Evolutionary conservation across 2,888 invertebrate species (phyloP).

Genomic region (Tyria jacobaeae): DNA sequence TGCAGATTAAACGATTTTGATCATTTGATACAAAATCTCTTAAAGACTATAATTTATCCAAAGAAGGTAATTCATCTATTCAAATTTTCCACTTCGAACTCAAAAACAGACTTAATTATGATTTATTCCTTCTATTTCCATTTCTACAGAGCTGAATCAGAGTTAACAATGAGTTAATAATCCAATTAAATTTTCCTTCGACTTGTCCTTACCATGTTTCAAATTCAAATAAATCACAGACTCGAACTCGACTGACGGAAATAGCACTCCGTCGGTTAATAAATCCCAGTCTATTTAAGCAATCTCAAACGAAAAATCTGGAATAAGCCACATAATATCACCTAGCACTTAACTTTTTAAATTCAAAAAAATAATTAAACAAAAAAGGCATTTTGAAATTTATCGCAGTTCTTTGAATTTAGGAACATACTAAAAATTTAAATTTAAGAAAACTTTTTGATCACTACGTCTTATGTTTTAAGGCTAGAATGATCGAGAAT

Average conservation of each 20-base stretch:
- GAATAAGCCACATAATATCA: constrained; percentile 78
- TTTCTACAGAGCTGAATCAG: constrained; percentile 65
- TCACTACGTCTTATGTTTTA: background rate
- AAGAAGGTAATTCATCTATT: constrained; percentile 50
- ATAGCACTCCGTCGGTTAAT: constrained; percentile 83
- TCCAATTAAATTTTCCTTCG: constrained; percentile 83
- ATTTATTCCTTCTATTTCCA: constrained; percentile 65
- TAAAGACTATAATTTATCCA: constrained; percentile 33
- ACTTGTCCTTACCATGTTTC: constrained; percentile 81
- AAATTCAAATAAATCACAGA: constrained; percentile 83
- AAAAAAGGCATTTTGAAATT: constrained; percentile 36
- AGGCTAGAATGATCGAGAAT: too few species aligned
- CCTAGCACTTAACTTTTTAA: constrained; percentile 63
- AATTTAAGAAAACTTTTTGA: background rate
- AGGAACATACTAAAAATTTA: background rate
- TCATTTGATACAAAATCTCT: constrained; percentile 20
- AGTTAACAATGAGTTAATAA: constrained; percentile 79
- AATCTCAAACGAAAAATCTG: constrained; percentile 83
- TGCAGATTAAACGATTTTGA: constrained; percentile 3
- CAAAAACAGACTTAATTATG: constrained; percentile 62
- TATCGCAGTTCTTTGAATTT: constrained; percentile 36
- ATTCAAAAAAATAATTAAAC: constrained; percentile 54
- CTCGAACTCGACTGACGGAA: constrained; percentile 82
- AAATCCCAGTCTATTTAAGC: constrained; percentile 85
- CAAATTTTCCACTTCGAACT: constrained; percentile 49